Conservation (phyloP, 2,888 invertebrate species). For the Acleris emargana region DNA sequence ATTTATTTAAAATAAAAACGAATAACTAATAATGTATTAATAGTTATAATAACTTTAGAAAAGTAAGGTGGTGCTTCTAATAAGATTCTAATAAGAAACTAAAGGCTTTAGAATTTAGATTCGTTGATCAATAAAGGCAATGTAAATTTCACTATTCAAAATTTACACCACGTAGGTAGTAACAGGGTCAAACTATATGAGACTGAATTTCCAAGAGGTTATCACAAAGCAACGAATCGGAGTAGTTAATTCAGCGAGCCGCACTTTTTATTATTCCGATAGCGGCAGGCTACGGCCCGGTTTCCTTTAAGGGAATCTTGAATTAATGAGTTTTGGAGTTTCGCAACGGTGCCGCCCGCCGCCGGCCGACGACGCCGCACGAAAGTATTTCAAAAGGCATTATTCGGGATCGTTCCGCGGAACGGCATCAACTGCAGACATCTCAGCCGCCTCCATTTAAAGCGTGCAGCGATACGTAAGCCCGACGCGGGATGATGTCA, state of each 20-base stretch:
- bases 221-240: slow-evolving; percentile 7
- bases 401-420: slow-evolving; percentile 80
- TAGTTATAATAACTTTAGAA: neutral
- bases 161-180: neutral
- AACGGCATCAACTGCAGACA: slow-evolving; percentile 81
- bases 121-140: neutral
- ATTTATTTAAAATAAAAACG: neutral
- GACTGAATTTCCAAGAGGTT: slow-evolving; percentile 15
- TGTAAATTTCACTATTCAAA: neutral
- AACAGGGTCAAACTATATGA: neutral
- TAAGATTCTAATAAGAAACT: slow-evolving; percentile 24
- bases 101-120: neutral
- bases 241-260: slow-evolving; percentile 23
- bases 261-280: slow-evolving; percentile 64
- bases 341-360: slow-evolving; percentile 68
- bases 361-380: slow-evolving; percentile 48
- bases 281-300: slow-evolving; percentile 63
- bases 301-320: slow-evolving; percentile 79
- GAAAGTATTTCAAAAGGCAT: slow-evolving; percentile 76
- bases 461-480: slow-evolving; percentile 84
- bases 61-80: neutral
- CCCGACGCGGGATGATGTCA: slow-evolving; percentile 84
- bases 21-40: neutral
- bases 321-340: slow-evolving; percentile 74
- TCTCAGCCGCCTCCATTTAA: slow-evolving; percentile 83